phyloP scores from a whole-genome alignment of 2,888 invertebrate genomes.

The Drosophila buzzatii region DNA sequence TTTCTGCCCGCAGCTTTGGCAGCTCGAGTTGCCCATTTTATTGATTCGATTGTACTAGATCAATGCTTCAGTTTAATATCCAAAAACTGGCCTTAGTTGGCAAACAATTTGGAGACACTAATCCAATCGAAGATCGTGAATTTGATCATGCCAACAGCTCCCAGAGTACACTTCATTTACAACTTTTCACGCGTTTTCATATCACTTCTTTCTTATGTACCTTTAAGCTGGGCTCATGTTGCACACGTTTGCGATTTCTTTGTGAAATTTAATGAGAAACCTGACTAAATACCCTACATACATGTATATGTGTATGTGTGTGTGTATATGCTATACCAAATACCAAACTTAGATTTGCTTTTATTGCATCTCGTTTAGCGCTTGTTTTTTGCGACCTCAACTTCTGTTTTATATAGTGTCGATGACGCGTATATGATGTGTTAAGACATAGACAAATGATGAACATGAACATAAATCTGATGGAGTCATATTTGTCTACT shows the following conservation, averaged over 20 bases:
- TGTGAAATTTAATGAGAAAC: slow-evolving; percentile 5
- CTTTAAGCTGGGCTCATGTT: not conserved
- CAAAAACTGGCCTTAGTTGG: slow-evolving; percentile 8
- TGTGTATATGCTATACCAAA: not conserved
- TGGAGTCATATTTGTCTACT: not conserved
- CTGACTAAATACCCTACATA: not conserved
- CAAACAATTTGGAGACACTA: not conserved
- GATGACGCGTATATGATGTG: not conserved
- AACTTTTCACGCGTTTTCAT: not conserved
- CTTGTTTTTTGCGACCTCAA: not conserved
- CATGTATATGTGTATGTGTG: not conserved
- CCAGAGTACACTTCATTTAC: not conserved
- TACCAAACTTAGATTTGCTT: no score
- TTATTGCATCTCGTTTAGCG: not conserved
- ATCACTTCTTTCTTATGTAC: slow-evolving; percentile 4
- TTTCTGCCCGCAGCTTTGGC: slow-evolving; percentile 29
- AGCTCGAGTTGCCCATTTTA: slow-evolving; percentile 17
- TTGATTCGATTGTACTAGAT: slow-evolving; percentile 21
- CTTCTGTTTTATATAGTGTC: not conserved
- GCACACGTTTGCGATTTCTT: slow-evolving; percentile 7
- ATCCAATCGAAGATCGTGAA: not conserved
- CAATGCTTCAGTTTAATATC: slow-evolving; percentile 15
- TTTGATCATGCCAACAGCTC: not conserved
- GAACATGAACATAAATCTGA: not conserved
- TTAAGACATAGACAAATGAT: not conserved